A percentile compares a stretch with the other conserved stretches of the same genome.
phyloP scores from a whole-genome alignment of 2,797 vertebrate species.

The Urophycis tenuis region DNA sequence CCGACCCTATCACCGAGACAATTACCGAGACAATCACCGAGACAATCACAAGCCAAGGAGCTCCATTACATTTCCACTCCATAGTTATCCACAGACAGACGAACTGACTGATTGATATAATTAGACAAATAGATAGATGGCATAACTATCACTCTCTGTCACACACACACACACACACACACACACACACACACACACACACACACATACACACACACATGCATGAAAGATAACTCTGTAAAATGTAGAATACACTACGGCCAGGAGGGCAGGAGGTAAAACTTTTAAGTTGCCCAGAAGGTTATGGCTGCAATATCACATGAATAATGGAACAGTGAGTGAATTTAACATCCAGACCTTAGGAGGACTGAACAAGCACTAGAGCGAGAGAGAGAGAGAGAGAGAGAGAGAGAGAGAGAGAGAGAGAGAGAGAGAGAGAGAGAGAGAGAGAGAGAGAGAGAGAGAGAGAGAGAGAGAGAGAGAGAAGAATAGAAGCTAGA shows the following conservation, averaged over 20 bases:
- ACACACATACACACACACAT: conserved; percentile 19
- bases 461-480: background rate
- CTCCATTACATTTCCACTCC: too few species aligned
- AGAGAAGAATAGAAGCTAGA: background rate
- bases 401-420: conserved; percentile 2
- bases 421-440: conserved; percentile 10
- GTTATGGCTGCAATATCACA: conserved; percentile 39
- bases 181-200: conserved; percentile 9
- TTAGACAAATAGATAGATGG: too few species aligned
- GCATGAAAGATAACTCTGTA: conserved; percentile 14
- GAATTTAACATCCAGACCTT: conserved; percentile 41
- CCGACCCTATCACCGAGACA: too few species aligned
- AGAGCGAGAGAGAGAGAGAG: conserved; percentile 3
- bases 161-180: conserved; percentile 18
- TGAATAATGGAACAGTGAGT: conserved; percentile 51
- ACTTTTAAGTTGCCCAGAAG: conserved; percentile 32
- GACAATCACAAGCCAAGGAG: too few species aligned
- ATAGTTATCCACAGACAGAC: background rate
- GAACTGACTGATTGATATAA: background rate
- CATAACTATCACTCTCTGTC: too few species aligned
- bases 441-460: background rate
- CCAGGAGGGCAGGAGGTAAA: conserved; percentile 22
- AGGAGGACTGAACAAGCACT: conserved; percentile 14
- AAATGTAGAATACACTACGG: conserved; percentile 30
- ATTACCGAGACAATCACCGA: too few species aligned